Evolutionary conservation across 2,113 vertebrate species (phyloP), one percentile per base, ranked within the genome.

Genomic region (Anolis sagrei): DNA sequence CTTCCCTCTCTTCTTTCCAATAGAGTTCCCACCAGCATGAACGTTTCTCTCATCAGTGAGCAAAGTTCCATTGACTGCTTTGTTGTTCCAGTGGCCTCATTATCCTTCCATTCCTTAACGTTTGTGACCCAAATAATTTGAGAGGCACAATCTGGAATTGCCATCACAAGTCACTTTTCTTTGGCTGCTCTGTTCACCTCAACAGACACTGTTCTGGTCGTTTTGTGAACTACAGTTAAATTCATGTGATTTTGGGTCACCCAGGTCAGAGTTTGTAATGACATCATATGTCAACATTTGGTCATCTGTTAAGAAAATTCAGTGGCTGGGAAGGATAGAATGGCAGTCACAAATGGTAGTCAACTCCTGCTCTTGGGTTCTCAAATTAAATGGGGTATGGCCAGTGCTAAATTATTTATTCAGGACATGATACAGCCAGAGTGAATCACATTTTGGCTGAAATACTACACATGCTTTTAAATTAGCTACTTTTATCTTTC

Each of bases 41-140:
- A 72, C 39, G 36, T 44, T 62, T 19, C 25, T 54, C 70, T 23
- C 11, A 64, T 76, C 58, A 61, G 29, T 44, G 21, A 8, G 2
- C 73, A 76, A 23, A 79, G 34, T 25, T 69, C 76, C 36, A 9
- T 79, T 85, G 29, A 69, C 7, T 70, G 64, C 36, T 85, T 27
- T 72, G 34, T 58, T 54, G n/a, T 70, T 69, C 54, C 27, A 75
- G 2, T 51, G n/a, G 32, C 48, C 14, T 70, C 48, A 36, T 54
- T 69, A 61, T 44, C 49, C 68, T 44, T 79, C 49, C 34, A 14
- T 72, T 79, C 66, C 51, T 44, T 72, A 54, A 39, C 25, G 27
- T 85, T 79, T 72, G 49, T 69, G 39, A 84, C n/a, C 13, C 14
- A 36, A 76, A 76, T 84, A 19, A 68, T 66, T 13, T 76, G 34